Conservation (phyloP, 2,797 vertebrate genomes). For the Eurystomus glaucurus region DNA sequence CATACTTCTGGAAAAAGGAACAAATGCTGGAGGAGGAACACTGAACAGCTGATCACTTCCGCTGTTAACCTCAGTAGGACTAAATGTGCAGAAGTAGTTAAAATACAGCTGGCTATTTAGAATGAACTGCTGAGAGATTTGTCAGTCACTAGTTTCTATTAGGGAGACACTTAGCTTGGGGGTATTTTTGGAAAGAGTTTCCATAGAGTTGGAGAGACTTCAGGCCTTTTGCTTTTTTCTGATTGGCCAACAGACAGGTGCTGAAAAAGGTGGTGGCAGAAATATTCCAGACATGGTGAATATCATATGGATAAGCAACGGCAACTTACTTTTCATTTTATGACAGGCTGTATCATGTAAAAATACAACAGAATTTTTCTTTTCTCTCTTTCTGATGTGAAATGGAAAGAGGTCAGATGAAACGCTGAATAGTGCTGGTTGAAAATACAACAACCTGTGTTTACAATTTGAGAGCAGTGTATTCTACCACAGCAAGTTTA, state of each 20-base stretch:
- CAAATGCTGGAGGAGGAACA: conserved; percentile 6
- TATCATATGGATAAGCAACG: background rate
- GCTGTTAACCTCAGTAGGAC: background rate
- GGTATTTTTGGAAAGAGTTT: conserved; percentile 79
- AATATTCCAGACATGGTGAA: conserved; percentile 68
- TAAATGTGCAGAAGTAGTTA: background rate
- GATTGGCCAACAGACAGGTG: conserved; percentile 78
- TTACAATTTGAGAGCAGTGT: background rate
- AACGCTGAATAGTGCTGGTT: accelerated
- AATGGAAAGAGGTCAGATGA: background rate
- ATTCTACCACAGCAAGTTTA: background rate
- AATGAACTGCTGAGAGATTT: conserved; percentile 57
- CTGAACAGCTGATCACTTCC: conserved; percentile 63
- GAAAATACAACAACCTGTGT: background rate
- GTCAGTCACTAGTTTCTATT: conserved; percentile 53
- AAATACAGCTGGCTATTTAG: conserved; percentile 37
- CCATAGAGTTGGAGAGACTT: conserved; percentile 63
- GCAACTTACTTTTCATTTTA: background rate
- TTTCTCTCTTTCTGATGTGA: background rate
- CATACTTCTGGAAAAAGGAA: conserved; percentile 13
- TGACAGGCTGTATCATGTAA: background rate
- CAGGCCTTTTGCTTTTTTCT: conserved; percentile 60
- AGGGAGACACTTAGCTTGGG: conserved; percentile 50
- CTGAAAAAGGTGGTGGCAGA: conserved; percentile 79
- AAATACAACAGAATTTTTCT: background rate